Percentiles rank a stretch among this genome's conserved stretches.
Evolutionary conservation across 2,113 vertebrate genomes (phyloP).

Genomic region (Corvus cornix): DNA sequence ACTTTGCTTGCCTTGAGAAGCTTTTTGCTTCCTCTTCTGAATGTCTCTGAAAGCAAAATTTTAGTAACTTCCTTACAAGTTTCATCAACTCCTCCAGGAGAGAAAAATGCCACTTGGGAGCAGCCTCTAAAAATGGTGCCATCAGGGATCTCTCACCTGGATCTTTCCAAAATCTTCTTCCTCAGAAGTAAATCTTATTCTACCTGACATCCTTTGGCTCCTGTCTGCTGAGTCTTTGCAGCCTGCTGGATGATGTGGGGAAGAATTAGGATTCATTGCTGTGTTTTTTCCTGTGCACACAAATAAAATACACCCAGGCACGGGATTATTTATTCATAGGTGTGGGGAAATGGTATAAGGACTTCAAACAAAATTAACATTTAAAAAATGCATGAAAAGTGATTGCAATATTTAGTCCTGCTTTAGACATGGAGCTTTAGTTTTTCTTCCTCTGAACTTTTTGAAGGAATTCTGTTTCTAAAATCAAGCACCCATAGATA

Average conservation of each 20-base stretch:
- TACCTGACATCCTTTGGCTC: neutral
- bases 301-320: neutral
- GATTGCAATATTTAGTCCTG: slow-evolving; percentile 63
- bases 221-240: neutral
- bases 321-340: slow-evolving; percentile 69
- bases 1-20: neutral
- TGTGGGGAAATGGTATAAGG: slow-evolving; percentile 60
- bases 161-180: neutral
- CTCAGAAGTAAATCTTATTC: neutral
- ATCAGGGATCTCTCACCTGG: neutral
- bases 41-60: neutral
- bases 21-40: neutral
- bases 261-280: slow-evolving; percentile 53
- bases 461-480: neutral
- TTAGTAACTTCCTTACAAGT: neutral
- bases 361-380: slow-evolving; percentile 72
- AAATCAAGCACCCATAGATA: neutral
- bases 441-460: neutral
- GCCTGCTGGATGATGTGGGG: neutral
- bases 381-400: slow-evolving; percentile 72
- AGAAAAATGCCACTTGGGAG: neutral
- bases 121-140: neutral
- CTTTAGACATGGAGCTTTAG: slow-evolving; percentile 17
- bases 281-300: slow-evolving; percentile 14
- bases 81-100: neutral